A percentile compares a stretch with the other conserved stretches of the same genome.
Evolutionary conservation across 2,888 invertebrate species (phyloP).

Genomic region (Acanthosepion pharaonis): DNA sequence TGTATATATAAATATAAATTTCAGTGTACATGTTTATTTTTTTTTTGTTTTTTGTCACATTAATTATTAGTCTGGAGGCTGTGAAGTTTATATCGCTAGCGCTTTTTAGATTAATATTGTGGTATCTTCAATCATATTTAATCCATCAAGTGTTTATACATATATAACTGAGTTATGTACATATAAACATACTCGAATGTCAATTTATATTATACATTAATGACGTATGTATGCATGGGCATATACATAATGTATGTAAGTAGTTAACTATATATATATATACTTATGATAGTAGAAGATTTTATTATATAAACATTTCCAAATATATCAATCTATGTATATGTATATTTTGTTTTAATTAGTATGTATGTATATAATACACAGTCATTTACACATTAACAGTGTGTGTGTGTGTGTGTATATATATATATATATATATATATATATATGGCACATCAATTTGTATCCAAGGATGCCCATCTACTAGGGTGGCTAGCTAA

Average conservation of each 20-base stretch:
- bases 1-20: neutral
- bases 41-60: neutral
- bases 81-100: neutral
- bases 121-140: neutral
- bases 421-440: too few species aligned
- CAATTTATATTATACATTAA: neutral
- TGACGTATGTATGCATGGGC: neutral
- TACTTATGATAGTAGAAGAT: neutral
- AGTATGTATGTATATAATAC: too few species aligned
- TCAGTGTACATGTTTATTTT: neutral
- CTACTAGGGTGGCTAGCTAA: too few species aligned
- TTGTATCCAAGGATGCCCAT: too few species aligned
- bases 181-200: neutral
- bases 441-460: too few species aligned
- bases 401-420: too few species aligned
- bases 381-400: too few species aligned
- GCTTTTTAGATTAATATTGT: neutral
- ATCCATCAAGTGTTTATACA: neutral
- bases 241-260: neutral
- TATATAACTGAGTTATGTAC: neutral
- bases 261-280: neutral
- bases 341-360: too few species aligned
- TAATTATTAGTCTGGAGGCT: neutral
- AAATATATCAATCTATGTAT: too few species aligned
- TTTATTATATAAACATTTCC: too few species aligned